A percentile compares a stretch with the other conserved stretches of the same genome.
These are phyloP conservation scores for Struthio camelus DNA, from an alignment of 2,113 vertebrate genomes.

Conservation along the genomic window DNA sequence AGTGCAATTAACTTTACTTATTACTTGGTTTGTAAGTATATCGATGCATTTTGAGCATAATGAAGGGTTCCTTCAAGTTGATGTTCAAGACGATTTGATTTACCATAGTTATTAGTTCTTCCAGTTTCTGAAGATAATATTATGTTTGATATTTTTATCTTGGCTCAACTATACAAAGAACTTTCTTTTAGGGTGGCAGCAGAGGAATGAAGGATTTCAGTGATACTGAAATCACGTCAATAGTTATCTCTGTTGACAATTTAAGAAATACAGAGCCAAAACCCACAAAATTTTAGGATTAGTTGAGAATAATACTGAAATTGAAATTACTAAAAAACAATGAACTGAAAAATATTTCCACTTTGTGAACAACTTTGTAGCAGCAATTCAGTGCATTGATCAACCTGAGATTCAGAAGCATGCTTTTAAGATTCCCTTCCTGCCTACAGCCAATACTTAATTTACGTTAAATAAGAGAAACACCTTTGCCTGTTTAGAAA, in stretches of 20 bases:
- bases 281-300: not conserved
- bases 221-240: not conserved
- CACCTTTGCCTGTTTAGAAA: not conserved
- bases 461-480: not conserved
- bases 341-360: too few species aligned
- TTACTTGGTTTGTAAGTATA: not conserved
- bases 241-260: not conserved
- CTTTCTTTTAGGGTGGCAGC: not conserved
- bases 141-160: not conserved
- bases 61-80: too few species aligned
- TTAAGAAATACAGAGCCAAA: not conserved
- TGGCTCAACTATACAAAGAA: not conserved
- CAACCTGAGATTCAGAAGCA: not conserved
- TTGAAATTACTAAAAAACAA: not conserved
- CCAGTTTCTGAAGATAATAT: not conserved
- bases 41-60: not conserved
- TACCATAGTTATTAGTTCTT: not conserved
- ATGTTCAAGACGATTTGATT: not conserved
- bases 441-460: not conserved
- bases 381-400: not conserved
- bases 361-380: not conserved
- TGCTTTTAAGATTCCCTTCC: not conserved
- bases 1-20: not conserved
- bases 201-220: not conserved
- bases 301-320: not conserved